phyloP scores from a whole-genome alignment of 2,888 invertebrate species.

The Pristionchus exspectatus region DNA sequence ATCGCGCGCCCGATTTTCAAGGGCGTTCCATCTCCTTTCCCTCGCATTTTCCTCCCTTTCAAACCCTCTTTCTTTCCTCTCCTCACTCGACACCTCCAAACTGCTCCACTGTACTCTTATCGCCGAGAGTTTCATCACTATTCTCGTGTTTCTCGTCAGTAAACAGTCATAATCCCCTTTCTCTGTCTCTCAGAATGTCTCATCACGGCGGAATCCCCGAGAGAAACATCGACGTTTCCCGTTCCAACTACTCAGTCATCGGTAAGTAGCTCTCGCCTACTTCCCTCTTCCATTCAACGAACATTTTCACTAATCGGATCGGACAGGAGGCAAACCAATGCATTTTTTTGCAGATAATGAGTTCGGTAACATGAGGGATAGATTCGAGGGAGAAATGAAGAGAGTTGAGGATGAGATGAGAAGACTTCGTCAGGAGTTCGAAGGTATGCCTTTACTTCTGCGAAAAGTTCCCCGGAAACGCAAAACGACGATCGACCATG shows the following conservation, averaged over 20 bases:
- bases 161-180: slow-evolving; percentile 27
- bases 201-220: slow-evolving; percentile 66
- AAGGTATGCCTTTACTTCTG: slow-evolving; percentile 63
- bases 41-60: slow-evolving; percentile 41
- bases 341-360: slow-evolving; percentile 84
- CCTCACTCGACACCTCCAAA: slow-evolving; percentile 33
- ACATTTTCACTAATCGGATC: slow-evolving; percentile 27
- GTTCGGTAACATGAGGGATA: slow-evolving; percentile 94
- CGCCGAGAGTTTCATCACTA: slow-evolving; percentile 14
- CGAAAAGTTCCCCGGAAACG: background rate
- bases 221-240: slow-evolving; percentile 76
- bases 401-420: slow-evolving; percentile 98
- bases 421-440: slow-evolving; percentile 77
- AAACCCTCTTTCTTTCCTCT: slow-evolving; percentile 25
- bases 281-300: slow-evolving; percentile 3
- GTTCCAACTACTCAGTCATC: slow-evolving; percentile 80
- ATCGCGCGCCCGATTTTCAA: slow-evolving; percentile 41
- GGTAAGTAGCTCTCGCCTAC: slow-evolving; percentile 53
- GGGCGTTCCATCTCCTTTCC: slow-evolving; percentile 51
- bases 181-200: slow-evolving; percentile 44
- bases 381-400: slow-evolving; percentile 88
- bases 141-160: slow-evolving; percentile 30
- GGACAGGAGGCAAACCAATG: background rate
- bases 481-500: background rate
- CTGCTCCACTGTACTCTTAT: slow-evolving; percentile 11